Base-by-base conservation (phyloP, 2,888 invertebrate species). In the Ochropleura leucogaster region DNA sequence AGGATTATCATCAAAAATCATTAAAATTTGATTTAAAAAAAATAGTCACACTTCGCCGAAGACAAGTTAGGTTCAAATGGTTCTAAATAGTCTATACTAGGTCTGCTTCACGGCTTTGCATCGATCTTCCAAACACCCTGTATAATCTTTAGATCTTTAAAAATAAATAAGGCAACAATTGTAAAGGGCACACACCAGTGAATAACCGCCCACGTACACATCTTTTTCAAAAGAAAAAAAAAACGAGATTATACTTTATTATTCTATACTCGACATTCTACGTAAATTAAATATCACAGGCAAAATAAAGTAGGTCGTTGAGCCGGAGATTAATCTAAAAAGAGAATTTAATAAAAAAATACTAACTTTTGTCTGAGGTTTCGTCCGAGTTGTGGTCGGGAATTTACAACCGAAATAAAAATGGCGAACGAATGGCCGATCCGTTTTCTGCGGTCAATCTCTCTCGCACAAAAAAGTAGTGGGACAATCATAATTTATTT, bases 221-320 rank as follows among this genome's bases (percentile, higher is more conserved):
- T 47, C 12, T 40, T 60, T 30, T 16, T 47, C n/a, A 30, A 62
- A 71, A 60, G 47, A 60, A 12, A 60, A 3, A 47, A 66, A 77
- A 44, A 62, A 49, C n/a, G 30, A 16, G 14, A 68, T 60, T 42
- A 18, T 53, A 59, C 40, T 67, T 59, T 18, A 77, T 62, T 71
- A 53, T 51, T n/a, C 12, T n/a, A 42, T 62, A 55, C n/a, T 47
- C 40, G 9, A 30, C 16, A 62, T 71, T 71, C n/a, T 49, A 47
- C 30, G 46, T 53, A 53, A 62, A 75, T 70, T 20, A 53, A 79
- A 72, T 76, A 49, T 44, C 47, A 72, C 53, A 62, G 44, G 30
- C 72, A 30, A 70, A 74, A 65, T 46, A 53, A 76, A 79, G 57
- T 77, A 62, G 80, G 51, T 60, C 75, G 46, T 47, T 53, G 70